phyloP scores from a whole-genome alignment of 2,797 vertebrate genomes.

The Ciconia nigra region DNA sequence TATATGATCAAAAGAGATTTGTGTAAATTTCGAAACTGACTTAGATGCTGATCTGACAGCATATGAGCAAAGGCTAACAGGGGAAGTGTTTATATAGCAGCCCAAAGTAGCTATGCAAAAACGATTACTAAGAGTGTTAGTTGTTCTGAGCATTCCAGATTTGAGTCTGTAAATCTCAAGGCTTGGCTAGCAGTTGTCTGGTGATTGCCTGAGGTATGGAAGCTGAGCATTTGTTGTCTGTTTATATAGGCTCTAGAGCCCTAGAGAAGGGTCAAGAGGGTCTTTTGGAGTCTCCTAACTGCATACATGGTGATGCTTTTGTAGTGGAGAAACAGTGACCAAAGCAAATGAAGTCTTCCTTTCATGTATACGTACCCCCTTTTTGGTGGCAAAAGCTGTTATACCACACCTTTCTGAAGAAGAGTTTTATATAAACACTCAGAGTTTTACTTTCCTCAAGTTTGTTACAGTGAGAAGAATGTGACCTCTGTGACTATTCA shows the following conservation, averaged over 20 bases:
- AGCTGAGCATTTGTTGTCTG: not conserved
- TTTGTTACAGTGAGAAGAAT: not conserved
- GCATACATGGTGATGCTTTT: not conserved
- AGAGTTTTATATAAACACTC: not conserved
- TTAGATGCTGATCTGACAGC: not conserved
- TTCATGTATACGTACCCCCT: accelerated
- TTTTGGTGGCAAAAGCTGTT: not conserved
- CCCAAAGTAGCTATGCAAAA: not conserved
- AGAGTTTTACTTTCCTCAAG: not conserved
- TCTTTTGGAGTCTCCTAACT: not conserved
- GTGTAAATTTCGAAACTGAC: not conserved
- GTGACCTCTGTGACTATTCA: not conserved
- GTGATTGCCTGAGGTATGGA: not conserved
- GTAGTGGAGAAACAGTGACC: not conserved
- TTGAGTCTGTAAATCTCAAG: not conserved
- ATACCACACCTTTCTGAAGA: not conserved
- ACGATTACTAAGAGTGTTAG: not conserved
- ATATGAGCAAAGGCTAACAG: not conserved
- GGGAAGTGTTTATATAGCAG: not conserved
- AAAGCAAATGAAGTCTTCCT: not conserved
- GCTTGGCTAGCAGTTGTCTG: not conserved
- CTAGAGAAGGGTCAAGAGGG: not conserved
- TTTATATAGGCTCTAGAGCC: not conserved
- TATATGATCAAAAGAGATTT: not conserved
- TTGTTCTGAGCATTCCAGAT: not conserved